These are phyloP conservation scores for Megaceryle maxima DNA, from an alignment of 2,113 vertebrate species.

Conservation along the genomic window DNA sequence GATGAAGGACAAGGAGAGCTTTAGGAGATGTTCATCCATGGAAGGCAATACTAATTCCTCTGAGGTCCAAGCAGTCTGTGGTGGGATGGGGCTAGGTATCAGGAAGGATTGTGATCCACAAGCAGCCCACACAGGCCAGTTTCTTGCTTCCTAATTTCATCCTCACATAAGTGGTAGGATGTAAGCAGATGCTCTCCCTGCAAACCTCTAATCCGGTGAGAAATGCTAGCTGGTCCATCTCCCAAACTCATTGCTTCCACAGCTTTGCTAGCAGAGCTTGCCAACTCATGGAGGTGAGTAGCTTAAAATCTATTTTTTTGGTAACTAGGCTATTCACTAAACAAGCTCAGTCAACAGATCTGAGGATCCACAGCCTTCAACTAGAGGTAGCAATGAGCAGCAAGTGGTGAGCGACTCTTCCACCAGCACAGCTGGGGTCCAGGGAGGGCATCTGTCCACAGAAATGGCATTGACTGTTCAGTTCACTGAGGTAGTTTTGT, in stretches of 20 bases:
- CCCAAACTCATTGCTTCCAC: not conserved
- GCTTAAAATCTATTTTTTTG: not conserved
- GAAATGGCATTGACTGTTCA: not conserved
- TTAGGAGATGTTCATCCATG: not conserved
- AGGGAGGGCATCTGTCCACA: not conserved
- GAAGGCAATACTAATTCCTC: not conserved
- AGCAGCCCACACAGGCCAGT: not conserved
- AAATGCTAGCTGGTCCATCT: not conserved
- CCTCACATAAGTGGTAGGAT: not conserved
- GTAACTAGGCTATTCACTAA: not conserved
- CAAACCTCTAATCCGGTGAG: not conserved
- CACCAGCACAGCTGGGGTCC: not conserved
- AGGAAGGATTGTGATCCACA: not conserved
- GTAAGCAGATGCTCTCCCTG: not conserved
- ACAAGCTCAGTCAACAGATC: not conserved
- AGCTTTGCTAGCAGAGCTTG: not conserved
- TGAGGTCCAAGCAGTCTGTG: not conserved
- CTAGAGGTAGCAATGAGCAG: not conserved
- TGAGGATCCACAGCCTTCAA: not conserved
- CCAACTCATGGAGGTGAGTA: not conserved
- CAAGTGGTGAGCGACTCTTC: not conserved
- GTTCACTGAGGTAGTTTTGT: not conserved
- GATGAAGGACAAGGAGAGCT: not conserved
- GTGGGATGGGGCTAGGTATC: not conserved
- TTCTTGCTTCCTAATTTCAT: not conserved